These are phyloP conservation scores for Holacanthus passer DNA, from an alignment of 2,113 vertebrate species.

Conservation along the genomic window DNA sequence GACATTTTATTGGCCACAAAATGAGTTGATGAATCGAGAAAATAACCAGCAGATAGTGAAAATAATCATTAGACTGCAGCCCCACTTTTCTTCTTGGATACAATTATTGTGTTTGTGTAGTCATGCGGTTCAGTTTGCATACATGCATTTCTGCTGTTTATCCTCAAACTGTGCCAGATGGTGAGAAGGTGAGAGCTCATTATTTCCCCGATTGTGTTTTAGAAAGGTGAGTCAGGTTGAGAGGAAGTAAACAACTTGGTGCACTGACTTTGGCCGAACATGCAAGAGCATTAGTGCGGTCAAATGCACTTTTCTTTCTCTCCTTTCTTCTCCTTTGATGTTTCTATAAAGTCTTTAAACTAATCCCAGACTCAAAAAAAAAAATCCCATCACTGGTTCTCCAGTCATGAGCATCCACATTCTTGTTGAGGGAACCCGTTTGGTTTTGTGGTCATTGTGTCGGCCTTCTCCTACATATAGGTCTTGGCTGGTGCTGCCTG, in stretches of 20 bases:
- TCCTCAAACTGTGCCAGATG: not conserved
- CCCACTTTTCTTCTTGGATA: not conserved
- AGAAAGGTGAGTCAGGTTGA: slow-evolving; percentile 11
- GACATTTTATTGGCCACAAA: no score
- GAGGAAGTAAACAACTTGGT: slow-evolving; percentile 7
- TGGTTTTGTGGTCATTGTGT: slow-evolving; percentile 50
- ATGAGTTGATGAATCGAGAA: no score
- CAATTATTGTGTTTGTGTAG: not conserved
- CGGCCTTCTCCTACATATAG: slow-evolving; percentile 31
- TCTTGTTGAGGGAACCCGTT: slow-evolving; percentile 36
- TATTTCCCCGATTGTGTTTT: not conserved
- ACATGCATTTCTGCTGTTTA: not conserved
- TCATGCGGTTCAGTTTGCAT: not conserved
- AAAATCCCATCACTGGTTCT: slow-evolving; percentile 35
- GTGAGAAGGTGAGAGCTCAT: slow-evolving; percentile 21
- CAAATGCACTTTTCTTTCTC: slow-evolving; percentile 40
- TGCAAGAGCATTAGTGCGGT: slow-evolving; percentile 15
- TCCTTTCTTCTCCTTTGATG: slow-evolving; percentile 39
- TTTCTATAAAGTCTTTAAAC: slow-evolving; percentile 53
- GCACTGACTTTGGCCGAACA: not conserved
- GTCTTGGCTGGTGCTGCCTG: slow-evolving; percentile 53
- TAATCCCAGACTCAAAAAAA: slow-evolving; percentile 38
- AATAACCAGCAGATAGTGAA: not conserved
- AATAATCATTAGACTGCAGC: not conserved
- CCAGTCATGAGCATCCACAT: slow-evolving; percentile 38